A percentile compares a stretch with the other conserved stretches of the same genome.
phyloP scores from a whole-genome alignment of 37 sponge, comb jelly and placozoan species.

The Sycon ciliatum region DNA sequence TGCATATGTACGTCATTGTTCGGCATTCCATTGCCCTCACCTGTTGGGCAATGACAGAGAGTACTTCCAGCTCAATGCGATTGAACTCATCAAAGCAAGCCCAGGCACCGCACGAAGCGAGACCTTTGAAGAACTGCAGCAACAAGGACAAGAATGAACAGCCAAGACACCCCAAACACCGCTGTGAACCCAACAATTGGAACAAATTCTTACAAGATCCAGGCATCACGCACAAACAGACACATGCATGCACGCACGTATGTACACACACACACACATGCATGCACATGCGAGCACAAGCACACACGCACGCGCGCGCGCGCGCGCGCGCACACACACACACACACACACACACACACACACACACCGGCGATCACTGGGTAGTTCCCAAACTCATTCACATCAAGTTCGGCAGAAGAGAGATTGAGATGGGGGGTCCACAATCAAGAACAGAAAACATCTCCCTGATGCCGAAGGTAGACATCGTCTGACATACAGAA shows the following conservation, averaged over 20 bases:
- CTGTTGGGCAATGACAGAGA: slow-evolving; percentile 45
- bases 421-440: too few species aligned
- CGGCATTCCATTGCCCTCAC: too few species aligned
- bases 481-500: too few species aligned
- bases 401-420: neutral
- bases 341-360: neutral
- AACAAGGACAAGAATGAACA: neutral
- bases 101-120: slow-evolving; percentile 41
- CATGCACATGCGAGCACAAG: neutral
- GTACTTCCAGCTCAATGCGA: slow-evolving; percentile 77
- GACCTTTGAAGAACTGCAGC: slow-evolving; percentile 37
- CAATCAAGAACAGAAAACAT: too few species aligned
- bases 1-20: too few species aligned
- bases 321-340: neutral
- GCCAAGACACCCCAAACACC: neutral
- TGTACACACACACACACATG: slow-evolving; percentile 5
- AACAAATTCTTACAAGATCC: neutral
- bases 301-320: too few species aligned
- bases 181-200: neutral
- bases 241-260: neutral
- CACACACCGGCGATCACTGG: too few species aligned
- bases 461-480: too few species aligned
- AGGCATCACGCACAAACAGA: too few species aligned
- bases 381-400: neutral
- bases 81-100: slow-evolving; percentile 99